phyloP scores from a whole-genome alignment of 2,797 vertebrate species.

The Psittacula derbiana region DNA sequence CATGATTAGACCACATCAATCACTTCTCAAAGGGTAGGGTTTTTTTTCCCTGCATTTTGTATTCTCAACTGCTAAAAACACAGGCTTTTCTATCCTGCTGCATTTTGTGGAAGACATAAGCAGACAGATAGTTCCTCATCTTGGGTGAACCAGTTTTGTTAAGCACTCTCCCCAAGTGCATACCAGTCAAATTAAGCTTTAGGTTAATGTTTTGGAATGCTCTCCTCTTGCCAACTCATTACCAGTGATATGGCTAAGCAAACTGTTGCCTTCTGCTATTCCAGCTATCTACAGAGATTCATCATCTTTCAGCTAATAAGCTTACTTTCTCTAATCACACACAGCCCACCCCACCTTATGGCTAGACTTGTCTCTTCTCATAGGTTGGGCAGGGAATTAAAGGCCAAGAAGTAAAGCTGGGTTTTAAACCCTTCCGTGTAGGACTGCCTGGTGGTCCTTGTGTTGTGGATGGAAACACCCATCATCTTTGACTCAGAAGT shows the following conservation, averaged over 20 bases:
- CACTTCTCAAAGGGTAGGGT: not conserved
- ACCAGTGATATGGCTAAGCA: constrained; percentile 13
- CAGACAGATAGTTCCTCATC: not conserved
- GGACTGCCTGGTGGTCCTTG: not conserved
- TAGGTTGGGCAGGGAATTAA: not conserved
- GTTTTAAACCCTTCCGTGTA: not conserved
- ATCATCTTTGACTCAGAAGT: not conserved
- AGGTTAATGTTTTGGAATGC: constrained; percentile 19
- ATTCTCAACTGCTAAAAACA: not conserved
- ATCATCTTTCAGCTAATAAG: constrained; percentile 27
- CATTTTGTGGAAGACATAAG: not conserved
- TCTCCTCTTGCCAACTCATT: constrained; percentile 43
- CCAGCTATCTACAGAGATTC: constrained; percentile 9
- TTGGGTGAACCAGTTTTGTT: not conserved
- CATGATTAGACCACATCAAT: constrained; percentile 9
- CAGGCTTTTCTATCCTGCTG: not conserved
- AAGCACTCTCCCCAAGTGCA: not conserved
- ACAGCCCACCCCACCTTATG: not conserved
- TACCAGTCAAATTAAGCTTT: constrained; percentile 27
- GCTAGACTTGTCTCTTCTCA: not conserved
- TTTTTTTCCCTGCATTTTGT: not conserved
- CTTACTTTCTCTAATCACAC: constrained; percentile 40
- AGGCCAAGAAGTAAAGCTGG: not conserved
- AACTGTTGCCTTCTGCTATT: constrained; percentile 49
- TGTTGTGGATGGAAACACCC: not conserved